Evolutionary conservation across 2,888 invertebrate species (phyloP), one percentile per base, ranked within the genome.

Genomic region (Galerucella pusilla): DNA sequence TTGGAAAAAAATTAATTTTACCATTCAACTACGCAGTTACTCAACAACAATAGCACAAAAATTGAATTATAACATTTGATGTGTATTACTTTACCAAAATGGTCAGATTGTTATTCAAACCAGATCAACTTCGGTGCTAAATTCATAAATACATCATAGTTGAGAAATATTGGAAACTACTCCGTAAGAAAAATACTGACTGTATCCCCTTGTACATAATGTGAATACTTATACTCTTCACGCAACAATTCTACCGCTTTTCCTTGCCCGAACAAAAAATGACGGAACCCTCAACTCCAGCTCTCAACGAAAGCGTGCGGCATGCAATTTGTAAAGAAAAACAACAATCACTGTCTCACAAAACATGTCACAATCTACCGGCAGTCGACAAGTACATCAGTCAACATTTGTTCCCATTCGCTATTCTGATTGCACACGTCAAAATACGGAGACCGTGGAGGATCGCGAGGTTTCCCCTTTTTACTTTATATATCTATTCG

Each of bases 351-450:
- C 81, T 77, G 75, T 64, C 42, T 80, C 77, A 78, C 79, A 84
- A 83, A 85, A 84, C 85, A 85, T 84, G 85, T 80, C 81, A 81
- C 80, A 79, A 81, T 81, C 79, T 82, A 83, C 84, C 85, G 84
- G 83, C 85, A 84, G 82, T 84, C 86, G 86, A 87, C 86, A 86
- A 87, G 86, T 86, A 86, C 87, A 86, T 87, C 84, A 85, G 87
- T 87, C 86, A 87, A 87, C 86, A 87, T 87, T 87, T 87, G 84
- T 85, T 73, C 57, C 69, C 73, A 70, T 75, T 75, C 73, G 73
- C 67, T 60, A 73, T 70, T 75, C 75, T 73, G 75, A 75, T 75
- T 75, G 73, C 73, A 73, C 73, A 65, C 65, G 65, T 71, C 71
- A 71, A 71, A 71, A 71, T 64, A 52, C 65, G 57, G 60, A 54